Evolutionary conservation across 2,888 invertebrate genomes (phyloP).

Genomic region (Melanchra persicariae): DNA sequence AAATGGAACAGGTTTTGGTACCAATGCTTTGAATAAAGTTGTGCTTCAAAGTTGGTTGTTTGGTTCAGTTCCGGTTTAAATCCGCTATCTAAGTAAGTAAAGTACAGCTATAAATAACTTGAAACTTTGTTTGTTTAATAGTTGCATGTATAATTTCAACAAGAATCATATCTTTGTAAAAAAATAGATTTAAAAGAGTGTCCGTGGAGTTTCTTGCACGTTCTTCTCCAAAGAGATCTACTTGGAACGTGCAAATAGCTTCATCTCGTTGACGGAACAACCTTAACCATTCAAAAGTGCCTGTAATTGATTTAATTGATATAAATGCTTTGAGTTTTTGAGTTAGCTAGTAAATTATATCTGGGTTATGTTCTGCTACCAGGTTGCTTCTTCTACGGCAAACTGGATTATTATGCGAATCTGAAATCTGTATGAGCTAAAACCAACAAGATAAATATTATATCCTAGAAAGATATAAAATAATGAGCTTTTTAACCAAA

Average conservation of each 20-base stretch:
- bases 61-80: background rate
- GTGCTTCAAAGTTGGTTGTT: background rate
- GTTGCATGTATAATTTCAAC: too few relatives aligned
- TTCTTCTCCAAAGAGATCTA: too few relatives aligned
- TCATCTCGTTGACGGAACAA: too few relatives aligned
- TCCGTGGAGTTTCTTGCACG: too few relatives aligned
- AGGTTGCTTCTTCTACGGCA: background rate
- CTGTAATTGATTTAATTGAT: too few relatives aligned
- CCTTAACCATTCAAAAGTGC: too few relatives aligned
- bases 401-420: background rate
- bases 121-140: background rate
- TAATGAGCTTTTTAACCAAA: conserved; percentile 14
- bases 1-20: background rate
- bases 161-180: too few relatives aligned
- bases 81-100: background rate
- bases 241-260: too few relatives aligned
- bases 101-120: too few relatives aligned
- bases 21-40: conserved; percentile 24
- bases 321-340: too few relatives aligned
- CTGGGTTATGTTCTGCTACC: background rate
- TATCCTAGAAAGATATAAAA: background rate
- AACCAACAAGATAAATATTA: background rate
- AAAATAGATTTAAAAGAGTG: too few relatives aligned
- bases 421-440: background rate
- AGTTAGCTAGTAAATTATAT: background rate